phyloP scores from a whole-genome alignment of 1,140 invertebrate species.

The Lasioglossum albipes region DNA sequence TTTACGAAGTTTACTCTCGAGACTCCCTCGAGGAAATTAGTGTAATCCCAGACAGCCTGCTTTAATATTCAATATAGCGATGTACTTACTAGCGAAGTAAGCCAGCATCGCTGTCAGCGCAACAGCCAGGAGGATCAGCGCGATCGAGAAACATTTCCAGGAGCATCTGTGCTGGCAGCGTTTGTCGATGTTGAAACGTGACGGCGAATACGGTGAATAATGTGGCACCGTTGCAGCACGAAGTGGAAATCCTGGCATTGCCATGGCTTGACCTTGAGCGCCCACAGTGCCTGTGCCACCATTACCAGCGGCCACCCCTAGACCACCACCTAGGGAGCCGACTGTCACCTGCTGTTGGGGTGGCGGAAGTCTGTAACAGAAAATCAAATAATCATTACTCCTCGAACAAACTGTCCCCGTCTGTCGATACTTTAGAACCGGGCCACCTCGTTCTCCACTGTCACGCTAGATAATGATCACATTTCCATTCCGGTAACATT shows the following conservation, averaged over 20 bases:
- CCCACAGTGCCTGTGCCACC: constrained; percentile 78
- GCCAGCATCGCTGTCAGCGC: constrained; percentile 93
- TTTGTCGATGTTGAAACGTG: constrained; percentile 96
- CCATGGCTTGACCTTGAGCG: constrained; percentile 81
- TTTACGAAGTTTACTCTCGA: too few species aligned
- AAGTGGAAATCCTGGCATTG: constrained; percentile 90
- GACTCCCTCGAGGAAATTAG: neutral
- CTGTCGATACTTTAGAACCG: neutral
- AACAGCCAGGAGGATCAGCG: constrained; percentile 92
- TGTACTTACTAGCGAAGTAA: constrained; percentile 94
- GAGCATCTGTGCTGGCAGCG: constrained; percentile 94
- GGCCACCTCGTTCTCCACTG: neutral
- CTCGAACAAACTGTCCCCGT: neutral
- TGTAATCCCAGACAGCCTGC: too few species aligned
- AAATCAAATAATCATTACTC: neutral
- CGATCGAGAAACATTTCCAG: constrained; percentile 95
- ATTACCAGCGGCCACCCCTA: constrained; percentile 72
- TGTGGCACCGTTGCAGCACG: constrained; percentile 86
- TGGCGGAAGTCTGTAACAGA: constrained; percentile 78
- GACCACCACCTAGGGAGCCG: constrained; percentile 72
- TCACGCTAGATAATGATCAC: neutral
- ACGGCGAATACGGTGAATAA: constrained; percentile 91
- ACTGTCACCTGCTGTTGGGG: constrained; percentile 80
- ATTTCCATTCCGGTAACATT: neutral
- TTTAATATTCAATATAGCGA: neutral